Evolutionary conservation across 2,797 vertebrate genomes (phyloP), one percentile per base, ranked within the genome.

Genomic region (Hydrolagus colliei): DNA sequence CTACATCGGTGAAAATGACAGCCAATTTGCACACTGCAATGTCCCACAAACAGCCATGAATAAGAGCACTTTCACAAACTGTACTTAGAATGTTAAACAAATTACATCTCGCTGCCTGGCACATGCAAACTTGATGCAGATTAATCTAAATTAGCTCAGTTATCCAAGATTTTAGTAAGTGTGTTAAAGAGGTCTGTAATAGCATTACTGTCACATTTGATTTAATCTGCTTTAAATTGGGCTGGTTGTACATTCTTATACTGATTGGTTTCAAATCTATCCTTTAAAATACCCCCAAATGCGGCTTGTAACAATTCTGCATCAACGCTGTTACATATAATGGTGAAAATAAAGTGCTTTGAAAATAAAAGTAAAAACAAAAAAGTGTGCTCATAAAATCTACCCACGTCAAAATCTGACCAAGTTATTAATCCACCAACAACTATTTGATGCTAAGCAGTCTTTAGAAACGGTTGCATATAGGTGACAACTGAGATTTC

Each of bases 121-220:
- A 65, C 20, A 32, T 80, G 78, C 13, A 11, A 80, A 67, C 27
- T 80, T 0, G 27, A 22, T 8, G 14, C 62, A 63, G 77, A 9
- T 80, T 80, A 65, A 80, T 67, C n/a, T 27, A 80, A 67, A 80
- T 80, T 63, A 27, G 20, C 13, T 79, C 77, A 63, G n/a, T 65
- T 65, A n/a, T 63, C 59, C 14, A 16, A 22, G n/a, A 79, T 79
- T 79, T 79, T n/a, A 63, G 6, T 7, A 80, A 67, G 63, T 67
- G 35, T 80, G n/a, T 14, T 80, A 35, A 80, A 32, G 63, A 67
- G 27, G 16, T 7, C 63, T 67, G 22, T 35, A 65, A 35, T 10
- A 67, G 14, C 6, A 80, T 80, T 80, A 67, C 22, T 67, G 78
- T 67, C 63, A 67, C 78, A 80, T 67, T 67, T 67, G 67, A 80